These are phyloP conservation scores for Papilio helenus DNA, from an alignment of 1,140 invertebrate genomes.

Conservation along the genomic window DNA sequence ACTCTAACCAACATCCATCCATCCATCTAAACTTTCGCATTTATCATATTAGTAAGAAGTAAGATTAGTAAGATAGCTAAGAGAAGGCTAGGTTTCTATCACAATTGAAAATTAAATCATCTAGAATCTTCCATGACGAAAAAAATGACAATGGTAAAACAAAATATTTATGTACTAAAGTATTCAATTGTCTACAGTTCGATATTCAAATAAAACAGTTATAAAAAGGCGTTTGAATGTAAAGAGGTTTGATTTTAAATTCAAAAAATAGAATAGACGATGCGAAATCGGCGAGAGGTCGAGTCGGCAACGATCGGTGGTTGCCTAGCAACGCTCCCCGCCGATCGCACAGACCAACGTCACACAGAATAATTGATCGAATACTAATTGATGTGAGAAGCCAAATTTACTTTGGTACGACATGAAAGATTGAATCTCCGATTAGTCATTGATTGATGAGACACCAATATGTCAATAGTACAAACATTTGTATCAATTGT, in stretches of 20 bases:
- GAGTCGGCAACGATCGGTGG: constrained; percentile 49
- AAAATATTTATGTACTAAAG: not conserved
- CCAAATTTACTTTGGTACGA: constrained; percentile 29
- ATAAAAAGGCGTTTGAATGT: constrained; percentile 38
- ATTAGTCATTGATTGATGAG: not conserved
- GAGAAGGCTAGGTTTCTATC: no score
- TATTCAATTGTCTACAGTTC: constrained; percentile 1
- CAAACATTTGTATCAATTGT: not conserved
- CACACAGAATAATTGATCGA: constrained; percentile 41
- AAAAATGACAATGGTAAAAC: not conserved
- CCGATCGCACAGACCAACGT: constrained; percentile 38
- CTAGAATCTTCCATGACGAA: not conserved
- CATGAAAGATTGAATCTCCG: not conserved
- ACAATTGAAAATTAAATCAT: no score
- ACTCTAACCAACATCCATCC: no score
- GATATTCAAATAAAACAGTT: constrained; percentile 22
- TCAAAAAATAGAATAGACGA: constrained; percentile 46
- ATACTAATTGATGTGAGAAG: constrained; percentile 20
- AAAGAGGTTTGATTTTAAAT: constrained; percentile 42
- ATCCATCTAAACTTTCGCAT: no score
- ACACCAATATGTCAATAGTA: not conserved
- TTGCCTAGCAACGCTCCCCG: constrained; percentile 50
- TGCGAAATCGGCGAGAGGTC: constrained; percentile 46
- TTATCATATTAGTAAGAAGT: no score
- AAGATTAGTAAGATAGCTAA: no score